phyloP scores from a whole-genome alignment of 2,888 invertebrate species.

The Alviniconcha strummeri region DNA sequence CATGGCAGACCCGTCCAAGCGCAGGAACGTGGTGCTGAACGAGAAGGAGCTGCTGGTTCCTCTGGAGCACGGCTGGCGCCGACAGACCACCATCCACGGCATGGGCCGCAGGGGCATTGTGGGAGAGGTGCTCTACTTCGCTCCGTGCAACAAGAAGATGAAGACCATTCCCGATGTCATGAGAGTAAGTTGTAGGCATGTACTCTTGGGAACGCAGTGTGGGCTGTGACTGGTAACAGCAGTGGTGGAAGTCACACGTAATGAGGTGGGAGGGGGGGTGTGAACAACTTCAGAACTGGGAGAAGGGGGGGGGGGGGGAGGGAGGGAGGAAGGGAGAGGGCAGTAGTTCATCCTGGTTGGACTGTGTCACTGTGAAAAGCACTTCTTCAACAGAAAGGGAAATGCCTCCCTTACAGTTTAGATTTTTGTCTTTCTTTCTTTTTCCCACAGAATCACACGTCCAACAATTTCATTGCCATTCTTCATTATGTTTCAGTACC shows the following conservation, averaged over 20 bases:
- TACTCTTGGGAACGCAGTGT: background rate
- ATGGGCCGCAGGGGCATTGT: conserved; percentile 80
- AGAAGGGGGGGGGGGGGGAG: background rate
- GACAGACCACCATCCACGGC: conserved; percentile 92
- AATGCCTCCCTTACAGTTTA: too few species aligned
- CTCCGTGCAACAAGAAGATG: conserved; percentile 81
- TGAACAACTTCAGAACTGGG: background rate
- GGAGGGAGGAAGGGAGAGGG: background rate
- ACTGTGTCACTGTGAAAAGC: too few species aligned
- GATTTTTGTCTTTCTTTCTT: too few species aligned
- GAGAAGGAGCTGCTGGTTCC: conserved; percentile 81
- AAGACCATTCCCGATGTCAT: conserved; percentile 79
- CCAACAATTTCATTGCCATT: too few species aligned
- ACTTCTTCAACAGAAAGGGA: too few species aligned
- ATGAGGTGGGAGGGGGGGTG: background rate
- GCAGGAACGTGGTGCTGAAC: conserved; percentile 75
- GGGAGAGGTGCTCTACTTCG: conserved; percentile 92
- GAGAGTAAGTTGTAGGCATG: conserved; percentile 53
- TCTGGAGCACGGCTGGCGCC: conserved; percentile 86
- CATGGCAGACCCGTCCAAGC: conserved; percentile 42
- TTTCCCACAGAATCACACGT: too few species aligned
- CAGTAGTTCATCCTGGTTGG: too few species aligned
- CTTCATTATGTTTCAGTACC: conserved; percentile 77
- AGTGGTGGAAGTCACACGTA: too few species aligned
- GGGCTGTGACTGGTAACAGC: background rate